A percentile compares a stretch with the other conserved stretches of the same genome.
Conservation (phyloP, 2,888 invertebrate species). For the Machimus atricapillus region DNA sequence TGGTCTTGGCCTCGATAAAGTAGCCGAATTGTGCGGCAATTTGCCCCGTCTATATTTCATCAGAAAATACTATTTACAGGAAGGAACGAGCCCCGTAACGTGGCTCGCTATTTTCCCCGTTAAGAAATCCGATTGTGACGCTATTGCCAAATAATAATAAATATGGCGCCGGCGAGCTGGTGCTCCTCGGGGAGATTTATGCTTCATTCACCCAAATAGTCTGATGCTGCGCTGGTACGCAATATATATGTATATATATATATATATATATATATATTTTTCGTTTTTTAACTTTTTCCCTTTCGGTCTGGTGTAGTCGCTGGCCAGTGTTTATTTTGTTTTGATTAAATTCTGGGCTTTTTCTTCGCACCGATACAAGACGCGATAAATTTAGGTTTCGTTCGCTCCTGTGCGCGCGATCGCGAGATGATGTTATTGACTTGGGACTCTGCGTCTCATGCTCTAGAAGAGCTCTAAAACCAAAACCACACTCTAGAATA, state of each 20-base stretch:
- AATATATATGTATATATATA: not conserved
- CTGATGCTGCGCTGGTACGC: not conserved
- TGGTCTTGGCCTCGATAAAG: not conserved
- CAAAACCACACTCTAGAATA: not conserved
- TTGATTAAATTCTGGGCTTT: constrained; percentile 37
- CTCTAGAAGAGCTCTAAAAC: not conserved
- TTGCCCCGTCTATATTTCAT: not conserved
- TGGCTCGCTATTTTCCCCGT: not conserved
- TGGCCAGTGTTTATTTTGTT: constrained; percentile 20
- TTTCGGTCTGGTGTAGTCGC: constrained; percentile 5
- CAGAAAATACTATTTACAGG: not conserved
- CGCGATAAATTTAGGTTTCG: constrained; percentile 30
- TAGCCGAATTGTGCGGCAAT: not conserved
- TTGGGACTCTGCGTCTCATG: not conserved
- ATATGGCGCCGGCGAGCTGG: constrained; percentile 19
- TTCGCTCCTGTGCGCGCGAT: not conserved
- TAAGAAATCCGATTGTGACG: not conserved
- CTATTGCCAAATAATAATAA: constrained; percentile 20
- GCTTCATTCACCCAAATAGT: constrained; percentile 20
- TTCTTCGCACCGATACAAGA: constrained; percentile 24
- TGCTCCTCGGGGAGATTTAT: not conserved
- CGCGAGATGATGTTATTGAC: constrained; percentile 10
- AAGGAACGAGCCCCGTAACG: not conserved
- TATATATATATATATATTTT: not conserved
- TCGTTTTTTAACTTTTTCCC: constrained; percentile 9